Conservation (phyloP, 2,113 vertebrate genomes). For the Corydoras sp. region DNA sequence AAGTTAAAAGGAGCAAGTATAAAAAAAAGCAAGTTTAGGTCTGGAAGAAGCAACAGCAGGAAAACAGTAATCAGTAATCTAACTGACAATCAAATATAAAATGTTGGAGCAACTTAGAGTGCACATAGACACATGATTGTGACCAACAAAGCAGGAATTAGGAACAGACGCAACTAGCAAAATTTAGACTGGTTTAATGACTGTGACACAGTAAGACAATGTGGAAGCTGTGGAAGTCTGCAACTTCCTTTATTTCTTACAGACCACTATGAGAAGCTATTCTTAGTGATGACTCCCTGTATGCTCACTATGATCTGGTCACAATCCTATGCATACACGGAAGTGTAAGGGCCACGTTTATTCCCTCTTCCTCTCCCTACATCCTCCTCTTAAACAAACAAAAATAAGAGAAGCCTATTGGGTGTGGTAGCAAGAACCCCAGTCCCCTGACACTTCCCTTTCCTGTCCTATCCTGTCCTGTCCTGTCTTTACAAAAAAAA, state of each 20-base stretch:
- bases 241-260: conserved; percentile 33
- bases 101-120: no score
- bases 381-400: conserved; percentile 38
- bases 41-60: no score
- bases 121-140: no score
- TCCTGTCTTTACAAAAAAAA: no score
- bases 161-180: no score
- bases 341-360: conserved; percentile 34
- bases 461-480: not conserved
- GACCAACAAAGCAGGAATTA: no score
- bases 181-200: not conserved
- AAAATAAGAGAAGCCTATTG: conserved; percentile 48
- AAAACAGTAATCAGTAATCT: no score
- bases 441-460: conserved; percentile 44
- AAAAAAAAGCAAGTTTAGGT: no score
- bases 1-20: no score
- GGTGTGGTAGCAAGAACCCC: conserved; percentile 52
- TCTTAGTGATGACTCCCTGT: conserved; percentile 32
- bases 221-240: conserved; percentile 5
- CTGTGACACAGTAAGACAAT: not conserved
- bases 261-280: conserved; percentile 36
- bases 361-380: conserved; percentile 34
- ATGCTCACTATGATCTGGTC: conserved; percentile 18
- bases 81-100: no score
- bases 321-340: not conserved